Conservation (phyloP, 92 coral and sea anemone genomes). For the Palythoa caribaeorum region DNA sequence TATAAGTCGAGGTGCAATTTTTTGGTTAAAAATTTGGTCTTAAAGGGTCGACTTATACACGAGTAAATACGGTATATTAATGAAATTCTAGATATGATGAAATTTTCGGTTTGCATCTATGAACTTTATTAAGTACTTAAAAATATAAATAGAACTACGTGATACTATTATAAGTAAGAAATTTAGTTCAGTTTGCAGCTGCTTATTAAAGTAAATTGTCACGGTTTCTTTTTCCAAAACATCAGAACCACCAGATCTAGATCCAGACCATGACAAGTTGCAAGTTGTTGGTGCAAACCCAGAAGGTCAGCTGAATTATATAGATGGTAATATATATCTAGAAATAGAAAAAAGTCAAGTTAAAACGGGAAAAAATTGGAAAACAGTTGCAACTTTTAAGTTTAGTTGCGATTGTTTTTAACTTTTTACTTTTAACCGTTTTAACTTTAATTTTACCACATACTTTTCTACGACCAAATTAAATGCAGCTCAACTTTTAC, state of each 20-base stretch:
- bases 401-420: no score
- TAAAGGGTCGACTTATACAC: background rate
- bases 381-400: no score
- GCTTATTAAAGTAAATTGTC: background rate
- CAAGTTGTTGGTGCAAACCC: conserved; percentile 16
- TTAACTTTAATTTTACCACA: no score
- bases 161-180: background rate
- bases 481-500: no score
- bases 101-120: background rate
- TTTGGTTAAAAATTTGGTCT: no score
- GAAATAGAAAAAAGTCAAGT: background rate
- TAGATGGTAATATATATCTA: background rate
- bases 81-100: background rate
- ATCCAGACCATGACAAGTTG: background rate
- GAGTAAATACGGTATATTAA: no score
- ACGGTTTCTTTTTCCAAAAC: background rate
- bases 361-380: background rate
- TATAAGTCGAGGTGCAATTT: no score
- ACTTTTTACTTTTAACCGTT: no score
- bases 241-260: background rate
- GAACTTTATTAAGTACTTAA: background rate
- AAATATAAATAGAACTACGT: background rate
- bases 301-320: conserved; percentile 6
- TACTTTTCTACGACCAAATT: no score
- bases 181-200: conserved; percentile 7